Percentiles rank a stretch among this genome's conserved stretches.
These are phyloP conservation scores for Lepidothrix coronata DNA, from an alignment of 2,113 vertebrate genomes.

Conservation along the genomic window DNA sequence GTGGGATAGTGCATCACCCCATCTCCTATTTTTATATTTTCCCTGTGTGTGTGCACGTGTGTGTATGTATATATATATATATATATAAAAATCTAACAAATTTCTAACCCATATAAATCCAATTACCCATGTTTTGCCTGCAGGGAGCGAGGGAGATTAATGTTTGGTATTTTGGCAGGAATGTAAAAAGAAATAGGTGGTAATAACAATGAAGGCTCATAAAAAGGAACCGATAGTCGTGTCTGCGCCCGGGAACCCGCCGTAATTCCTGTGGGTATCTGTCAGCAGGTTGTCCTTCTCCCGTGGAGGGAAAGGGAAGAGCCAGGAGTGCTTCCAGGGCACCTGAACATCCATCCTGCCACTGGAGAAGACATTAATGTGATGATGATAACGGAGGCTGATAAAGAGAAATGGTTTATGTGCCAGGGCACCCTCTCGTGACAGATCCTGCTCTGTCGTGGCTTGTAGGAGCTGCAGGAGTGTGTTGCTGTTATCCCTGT, in stretches of 20 bases:
- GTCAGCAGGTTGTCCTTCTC: neutral
- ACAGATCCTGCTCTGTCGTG: neutral
- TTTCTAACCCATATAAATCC: constrained; percentile 84
- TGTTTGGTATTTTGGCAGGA: constrained; percentile 81
- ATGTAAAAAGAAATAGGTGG: constrained; percentile 83
- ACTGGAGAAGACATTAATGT: neutral
- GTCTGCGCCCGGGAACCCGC: constrained; percentile 3
- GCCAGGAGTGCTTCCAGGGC: neutral
- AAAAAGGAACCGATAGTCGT: constrained; percentile 58
- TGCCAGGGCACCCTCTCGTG: neutral
- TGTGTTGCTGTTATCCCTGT: rapidly evolving
- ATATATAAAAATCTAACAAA: constrained; percentile 68
- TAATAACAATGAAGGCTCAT: constrained; percentile 74
- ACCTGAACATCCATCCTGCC: neutral
- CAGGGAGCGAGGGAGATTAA: constrained; percentile 80
- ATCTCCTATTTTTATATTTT: neutral
- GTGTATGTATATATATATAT: neutral
- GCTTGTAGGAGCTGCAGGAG: neutral
- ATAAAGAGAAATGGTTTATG: neutral
- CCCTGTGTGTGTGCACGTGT: neutral
- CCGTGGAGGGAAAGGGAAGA: neutral
- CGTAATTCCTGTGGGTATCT: constrained; percentile 8
- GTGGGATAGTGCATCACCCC: neutral
- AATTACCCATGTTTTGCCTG: constrained; percentile 83
- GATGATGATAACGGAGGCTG: neutral